Evolutionary conservation across 2,888 invertebrate species (phyloP), one percentile per base, ranked within the genome.

Genomic region (Cordilura impudica): DNA sequence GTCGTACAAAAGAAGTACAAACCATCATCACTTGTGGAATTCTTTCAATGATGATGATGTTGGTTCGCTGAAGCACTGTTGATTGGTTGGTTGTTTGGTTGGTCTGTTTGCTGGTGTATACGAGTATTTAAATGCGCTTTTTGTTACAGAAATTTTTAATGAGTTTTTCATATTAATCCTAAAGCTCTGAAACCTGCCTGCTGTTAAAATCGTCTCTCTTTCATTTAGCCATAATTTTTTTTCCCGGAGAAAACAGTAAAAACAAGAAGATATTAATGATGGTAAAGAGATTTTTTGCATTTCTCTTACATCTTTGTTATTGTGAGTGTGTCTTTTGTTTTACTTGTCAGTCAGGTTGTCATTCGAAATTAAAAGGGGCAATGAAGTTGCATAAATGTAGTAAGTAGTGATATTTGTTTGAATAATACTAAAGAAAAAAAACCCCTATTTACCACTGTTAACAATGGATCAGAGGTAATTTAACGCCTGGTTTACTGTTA

Each of bases 71-170:
- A 31, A 4, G 53, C 23, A 35, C 12, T 14, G 18, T 12, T 61
- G 12, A 45, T 19, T 26, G 7, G 39, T 43, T 73, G 10, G 39
- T 43, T 31, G 29, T 5, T 5, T 39, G 58, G 49, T 74, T 51
- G 66, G 31, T 53, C 47, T 47, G 49, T 47, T 54, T 47, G 26
- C 49, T 39, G 35, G 51, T 67, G 43, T 60, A 60, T 47, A 72
- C 65, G 56, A 65, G 69, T 71, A 67, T 67, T 84, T 85, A 84
- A 86, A 85, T 85, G 83, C 83, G 84, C 26, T 83, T 86, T 74
- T 56, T 80, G 85, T 83, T 84, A 84, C 85, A 85, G 84, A 85
- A 85, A n/a, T n/a, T 85, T 86, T 86, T 86, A 86, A 86, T 86
- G 86, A 86, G 86, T 86, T 85, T 84, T 86, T 84, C 86, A 82